Evolutionary conservation across 2,888 invertebrate genomes (phyloP).

Genomic region (Griposia aprilina): DNA sequence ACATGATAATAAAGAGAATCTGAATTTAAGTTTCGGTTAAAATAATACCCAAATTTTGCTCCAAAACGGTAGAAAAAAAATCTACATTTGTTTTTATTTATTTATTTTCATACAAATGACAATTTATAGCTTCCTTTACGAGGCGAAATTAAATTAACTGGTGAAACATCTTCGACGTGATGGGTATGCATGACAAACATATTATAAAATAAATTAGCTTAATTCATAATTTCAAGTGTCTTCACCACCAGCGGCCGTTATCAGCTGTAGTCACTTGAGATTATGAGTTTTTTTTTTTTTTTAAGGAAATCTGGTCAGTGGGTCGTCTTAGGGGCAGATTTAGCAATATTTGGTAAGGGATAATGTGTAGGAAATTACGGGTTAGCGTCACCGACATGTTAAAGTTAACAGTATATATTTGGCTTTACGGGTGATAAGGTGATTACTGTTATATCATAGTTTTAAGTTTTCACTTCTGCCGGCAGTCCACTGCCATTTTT

Average conservation of each 20-base stretch:
- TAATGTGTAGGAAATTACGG: too few relatives aligned
- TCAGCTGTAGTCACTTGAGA: not conserved
- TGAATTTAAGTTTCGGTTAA: constrained; percentile 6
- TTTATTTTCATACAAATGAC: constrained; percentile 12
- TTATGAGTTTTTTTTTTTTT: not conserved
- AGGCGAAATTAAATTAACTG: not conserved
- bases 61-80: not conserved
- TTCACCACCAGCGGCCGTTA: not conserved
- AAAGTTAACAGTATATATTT: too few relatives aligned
- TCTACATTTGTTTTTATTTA: not conserved
- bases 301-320: too few relatives aligned
- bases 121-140: not conserved
- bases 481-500: not conserved
- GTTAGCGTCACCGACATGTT: too few relatives aligned
- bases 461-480: too few relatives aligned
- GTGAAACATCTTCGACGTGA: too few relatives aligned
- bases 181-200: too few relatives aligned
- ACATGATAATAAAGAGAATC: not conserved
- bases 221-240: not conserved
- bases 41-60: not conserved
- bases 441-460: too few relatives aligned
- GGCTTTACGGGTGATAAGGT: too few relatives aligned
- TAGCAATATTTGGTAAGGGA: too few relatives aligned
- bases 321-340: too few relatives aligned
- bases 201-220: not conserved